These are phyloP conservation scores for Tragelaphus strepsiceros DNA, from an alignment of 2,113 vertebrate genomes.

Conservation along the genomic window DNA sequence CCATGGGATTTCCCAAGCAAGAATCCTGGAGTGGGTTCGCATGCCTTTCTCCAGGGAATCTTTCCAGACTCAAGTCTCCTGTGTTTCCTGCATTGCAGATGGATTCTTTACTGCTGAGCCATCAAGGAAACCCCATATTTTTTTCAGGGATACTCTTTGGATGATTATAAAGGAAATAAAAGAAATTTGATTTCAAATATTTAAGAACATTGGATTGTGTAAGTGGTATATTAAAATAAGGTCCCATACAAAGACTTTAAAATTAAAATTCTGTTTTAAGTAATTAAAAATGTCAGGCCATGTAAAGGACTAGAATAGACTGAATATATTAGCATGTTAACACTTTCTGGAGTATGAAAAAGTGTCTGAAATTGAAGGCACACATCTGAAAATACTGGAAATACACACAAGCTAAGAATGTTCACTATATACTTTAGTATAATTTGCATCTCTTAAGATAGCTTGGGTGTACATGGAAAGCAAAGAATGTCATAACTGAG, in stretches of 20 bases:
- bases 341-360: not conserved
- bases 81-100: not conserved
- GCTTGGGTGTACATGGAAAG: not conserved
- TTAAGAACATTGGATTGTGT: not conserved
- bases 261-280: not conserved
- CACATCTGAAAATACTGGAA: not conserved
- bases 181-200: not conserved
- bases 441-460: not conserved
- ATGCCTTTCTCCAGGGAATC: not conserved
- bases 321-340: not conserved
- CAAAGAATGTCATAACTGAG: slow-evolving; percentile 36
- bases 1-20: not conserved
- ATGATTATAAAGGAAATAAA: not conserved
- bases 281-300: not conserved
- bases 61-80: not conserved
- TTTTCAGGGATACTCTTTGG: not conserved
- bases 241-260: not conserved
- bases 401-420: not conserved
- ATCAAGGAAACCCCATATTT: not conserved
- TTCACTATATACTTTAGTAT: not conserved
- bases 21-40: not conserved
- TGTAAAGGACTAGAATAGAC: not conserved
- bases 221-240: not conserved
- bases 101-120: not conserved
- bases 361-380: not conserved